Evolutionary conservation across 2,113 vertebrate genomes (phyloP).

Genomic region (Burhinus bistriatus): DNA sequence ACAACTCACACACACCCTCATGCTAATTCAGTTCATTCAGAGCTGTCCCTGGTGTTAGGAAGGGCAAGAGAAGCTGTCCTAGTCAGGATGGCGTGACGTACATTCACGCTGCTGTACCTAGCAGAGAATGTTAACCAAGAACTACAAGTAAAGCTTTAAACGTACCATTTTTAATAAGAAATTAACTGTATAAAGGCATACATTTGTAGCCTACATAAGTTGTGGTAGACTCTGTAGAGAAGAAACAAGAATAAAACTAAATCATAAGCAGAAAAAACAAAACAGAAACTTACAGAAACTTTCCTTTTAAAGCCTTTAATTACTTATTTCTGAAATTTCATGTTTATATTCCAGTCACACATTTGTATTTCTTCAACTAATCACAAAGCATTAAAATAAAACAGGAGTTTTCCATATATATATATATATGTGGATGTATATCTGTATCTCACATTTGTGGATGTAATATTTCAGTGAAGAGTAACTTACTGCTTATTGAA

Average conservation of each 20-base stretch:
- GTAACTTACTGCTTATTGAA: slow-evolving; percentile 93
- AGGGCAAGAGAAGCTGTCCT: background rate
- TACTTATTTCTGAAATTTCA: background rate
- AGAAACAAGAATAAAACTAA: background rate
- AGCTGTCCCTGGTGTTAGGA: background rate
- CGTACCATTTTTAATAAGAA: background rate
- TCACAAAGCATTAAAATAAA: background rate
- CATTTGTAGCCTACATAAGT: background rate
- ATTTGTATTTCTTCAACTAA: background rate
- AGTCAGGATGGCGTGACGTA: background rate
- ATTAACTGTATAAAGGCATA: background rate
- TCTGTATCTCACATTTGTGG: background rate
- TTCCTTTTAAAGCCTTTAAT: background rate
- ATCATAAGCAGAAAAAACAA: background rate
- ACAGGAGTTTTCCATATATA: background rate
- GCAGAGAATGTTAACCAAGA: background rate
- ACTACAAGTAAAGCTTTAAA: background rate
- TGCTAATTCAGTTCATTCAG: background rate
- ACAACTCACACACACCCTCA: background rate
- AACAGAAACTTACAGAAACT: background rate
- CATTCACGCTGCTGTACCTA: background rate
- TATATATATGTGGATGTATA: background rate
- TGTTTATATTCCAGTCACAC: background rate
- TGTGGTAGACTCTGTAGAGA: background rate
- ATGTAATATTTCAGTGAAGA: background rate